phyloP scores from a whole-genome alignment of 1,140 invertebrate genomes.

The Asbolus verrucosus region DNA sequence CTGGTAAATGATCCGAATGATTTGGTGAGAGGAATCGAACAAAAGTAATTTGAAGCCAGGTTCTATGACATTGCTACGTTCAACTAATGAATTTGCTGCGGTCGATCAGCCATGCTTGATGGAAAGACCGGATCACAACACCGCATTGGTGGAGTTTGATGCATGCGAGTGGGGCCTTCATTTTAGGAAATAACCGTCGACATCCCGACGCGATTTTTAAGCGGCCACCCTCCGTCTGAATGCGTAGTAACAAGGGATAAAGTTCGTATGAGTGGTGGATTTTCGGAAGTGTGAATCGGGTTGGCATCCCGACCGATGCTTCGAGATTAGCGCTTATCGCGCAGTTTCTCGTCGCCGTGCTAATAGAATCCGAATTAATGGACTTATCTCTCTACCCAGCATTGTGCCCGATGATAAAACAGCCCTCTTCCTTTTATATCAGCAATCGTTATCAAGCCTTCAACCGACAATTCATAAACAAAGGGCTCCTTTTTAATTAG shows the following conservation, averaged over 20 bases:
- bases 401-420: conserved; percentile 52
- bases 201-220: no score
- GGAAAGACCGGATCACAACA: conserved; percentile 14
- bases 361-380: conserved; percentile 56
- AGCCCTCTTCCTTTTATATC: conserved; percentile 46
- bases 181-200: no score
- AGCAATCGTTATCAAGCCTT: conserved; percentile 43
- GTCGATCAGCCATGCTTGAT: conserved; percentile 18
- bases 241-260: no score
- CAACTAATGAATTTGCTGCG: conserved; percentile 47
- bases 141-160: neutral
- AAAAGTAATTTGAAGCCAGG: conserved; percentile 49
- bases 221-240: no score
- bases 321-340: conserved; percentile 52
- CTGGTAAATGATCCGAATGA: conserved; percentile 53
- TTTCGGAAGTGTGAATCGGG: conserved; percentile 48
- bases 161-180: neutral
- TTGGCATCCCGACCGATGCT: conserved; percentile 26
- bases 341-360: conserved; percentile 53
- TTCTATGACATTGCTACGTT: conserved; percentile 46
- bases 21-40: conserved; percentile 49
- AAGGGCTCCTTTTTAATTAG: conserved; percentile 33
- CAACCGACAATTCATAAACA: conserved; percentile 36
- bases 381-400: conserved; percentile 51
- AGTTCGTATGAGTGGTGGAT: neutral